Evolutionary conservation across 2,888 invertebrate genomes (phyloP).

Genomic region (Diabrotica balteata): DNA sequence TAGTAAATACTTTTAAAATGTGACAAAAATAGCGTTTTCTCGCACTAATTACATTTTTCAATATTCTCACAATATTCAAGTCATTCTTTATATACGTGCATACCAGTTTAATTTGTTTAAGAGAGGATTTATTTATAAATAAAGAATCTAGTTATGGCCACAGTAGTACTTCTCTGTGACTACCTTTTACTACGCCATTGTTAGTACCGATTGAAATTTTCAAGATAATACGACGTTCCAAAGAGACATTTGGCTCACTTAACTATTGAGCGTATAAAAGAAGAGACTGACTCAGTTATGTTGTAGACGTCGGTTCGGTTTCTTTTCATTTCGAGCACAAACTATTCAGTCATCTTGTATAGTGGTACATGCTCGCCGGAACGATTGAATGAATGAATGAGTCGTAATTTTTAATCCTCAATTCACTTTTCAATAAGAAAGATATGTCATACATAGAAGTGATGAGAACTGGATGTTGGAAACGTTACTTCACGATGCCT

Average conservation of each 20-base stretch:
- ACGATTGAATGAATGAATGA: slow-evolving; percentile 19
- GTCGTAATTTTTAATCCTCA: slow-evolving; percentile 22
- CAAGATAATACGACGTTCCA: slow-evolving; percentile 10
- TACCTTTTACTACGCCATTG: slow-evolving; percentile 8
- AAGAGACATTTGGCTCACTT: slow-evolving; percentile 24
- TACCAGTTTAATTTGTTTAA: no score
- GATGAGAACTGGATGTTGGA: background rate
- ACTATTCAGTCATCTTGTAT: slow-evolving; percentile 16
- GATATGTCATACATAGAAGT: slow-evolving; percentile 9
- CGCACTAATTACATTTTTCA: no score
- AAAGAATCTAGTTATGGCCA: no score
- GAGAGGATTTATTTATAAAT: no score
- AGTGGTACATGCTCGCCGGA: slow-evolving; percentile 18
- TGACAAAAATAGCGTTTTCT: no score
- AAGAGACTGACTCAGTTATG: slow-evolving; percentile 24
- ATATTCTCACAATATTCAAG: no score
- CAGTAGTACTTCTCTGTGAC: no score
- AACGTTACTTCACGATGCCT: background rate
- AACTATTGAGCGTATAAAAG: slow-evolving; percentile 25
- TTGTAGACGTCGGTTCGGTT: slow-evolving; percentile 23
- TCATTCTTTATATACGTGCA: no score
- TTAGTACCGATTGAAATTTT: slow-evolving; percentile 16
- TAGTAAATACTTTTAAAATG: no score
- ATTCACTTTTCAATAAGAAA: slow-evolving; percentile 9
- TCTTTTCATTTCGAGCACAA: slow-evolving; percentile 21